Percentiles rank a stretch among this genome's conserved stretches.
Conservation (phyloP, 2,113 vertebrate genomes). For the Pterophyllum scalare region DNA sequence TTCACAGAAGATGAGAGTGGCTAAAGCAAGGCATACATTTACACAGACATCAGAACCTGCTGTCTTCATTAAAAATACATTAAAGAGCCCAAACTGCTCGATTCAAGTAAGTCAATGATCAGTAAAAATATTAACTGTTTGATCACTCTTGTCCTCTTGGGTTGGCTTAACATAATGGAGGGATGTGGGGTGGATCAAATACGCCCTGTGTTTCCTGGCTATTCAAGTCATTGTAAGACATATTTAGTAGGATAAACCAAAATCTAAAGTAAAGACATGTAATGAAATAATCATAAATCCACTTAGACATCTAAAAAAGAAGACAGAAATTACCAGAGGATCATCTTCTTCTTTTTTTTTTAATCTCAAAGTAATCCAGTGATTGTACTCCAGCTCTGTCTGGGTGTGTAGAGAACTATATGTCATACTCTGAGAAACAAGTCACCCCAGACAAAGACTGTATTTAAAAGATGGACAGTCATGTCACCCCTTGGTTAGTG, state of each 20-base stretch:
- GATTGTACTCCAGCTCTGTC: too few species aligned
- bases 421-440: not conserved
- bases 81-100: not conserved
- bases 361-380: not conserved
- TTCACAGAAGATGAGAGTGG: not conserved
- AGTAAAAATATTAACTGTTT: not conserved
- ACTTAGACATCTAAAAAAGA: too few species aligned
- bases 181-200: not conserved
- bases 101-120: not conserved
- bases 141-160: not conserved
- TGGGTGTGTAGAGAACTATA: too few species aligned
- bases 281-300: too few species aligned
- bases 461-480: not conserved
- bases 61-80: constrained; percentile 5
- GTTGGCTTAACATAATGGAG: not conserved
- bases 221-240: not conserved
- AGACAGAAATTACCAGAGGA: not conserved
- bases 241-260: too few species aligned
- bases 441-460: not conserved
- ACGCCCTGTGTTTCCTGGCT: not conserved
- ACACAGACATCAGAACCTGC: not conserved
- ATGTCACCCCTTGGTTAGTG: too few species aligned
- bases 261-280: too few species aligned
- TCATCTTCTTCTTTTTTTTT: not conserved
- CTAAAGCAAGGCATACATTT: not conserved